phyloP scores from a whole-genome alignment of 1,140 invertebrate species.

The Pemphigus obesinymphae region DNA sequence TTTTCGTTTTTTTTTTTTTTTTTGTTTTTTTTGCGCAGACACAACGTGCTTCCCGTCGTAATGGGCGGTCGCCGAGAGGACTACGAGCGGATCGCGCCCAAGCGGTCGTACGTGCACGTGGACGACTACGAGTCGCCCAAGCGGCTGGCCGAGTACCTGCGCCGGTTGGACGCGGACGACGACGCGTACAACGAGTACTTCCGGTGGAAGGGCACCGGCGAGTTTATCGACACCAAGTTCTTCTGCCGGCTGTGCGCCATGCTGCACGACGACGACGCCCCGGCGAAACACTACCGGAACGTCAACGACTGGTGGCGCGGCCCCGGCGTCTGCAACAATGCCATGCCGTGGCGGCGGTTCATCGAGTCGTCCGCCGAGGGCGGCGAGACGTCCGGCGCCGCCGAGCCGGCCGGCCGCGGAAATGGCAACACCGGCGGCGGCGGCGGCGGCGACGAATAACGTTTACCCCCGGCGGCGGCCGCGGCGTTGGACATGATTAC shows the following conservation, averaged over 20 bases:
- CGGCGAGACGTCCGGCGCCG: too few relatives aligned
- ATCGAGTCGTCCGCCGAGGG: neutral
- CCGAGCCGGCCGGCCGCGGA: neutral
- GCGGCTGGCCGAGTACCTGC: constrained; percentile 80
- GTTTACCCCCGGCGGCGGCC: neutral
- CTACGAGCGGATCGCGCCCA: constrained; percentile 79
- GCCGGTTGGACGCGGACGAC: constrained; percentile 76
- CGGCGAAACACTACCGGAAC: constrained; percentile 67
- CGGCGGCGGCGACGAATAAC: neutral
- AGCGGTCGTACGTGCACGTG: constrained; percentile 87
- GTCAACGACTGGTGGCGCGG: constrained; percentile 85
- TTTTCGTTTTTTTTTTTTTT: too few relatives aligned
- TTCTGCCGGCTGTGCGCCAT: constrained; percentile 92
- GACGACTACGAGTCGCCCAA: constrained; percentile 85
- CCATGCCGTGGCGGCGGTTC: constrained; percentile 33
- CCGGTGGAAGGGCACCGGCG: constrained; percentile 81
- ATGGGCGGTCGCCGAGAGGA: constrained; percentile 91
- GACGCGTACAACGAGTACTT: constrained; percentile 89
- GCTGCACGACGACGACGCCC: constrained; percentile 68
- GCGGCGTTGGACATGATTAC: neutral
- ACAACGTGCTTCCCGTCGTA: constrained; percentile 85
- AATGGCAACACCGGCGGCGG: too few relatives aligned
- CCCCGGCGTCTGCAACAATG: constrained; percentile 61
- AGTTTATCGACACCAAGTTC: constrained; percentile 92
- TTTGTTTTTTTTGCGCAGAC: constrained; percentile 56